Evolutionary conservation across 2,113 vertebrate species (phyloP).

Genomic region (Rissa tridactyla): DNA sequence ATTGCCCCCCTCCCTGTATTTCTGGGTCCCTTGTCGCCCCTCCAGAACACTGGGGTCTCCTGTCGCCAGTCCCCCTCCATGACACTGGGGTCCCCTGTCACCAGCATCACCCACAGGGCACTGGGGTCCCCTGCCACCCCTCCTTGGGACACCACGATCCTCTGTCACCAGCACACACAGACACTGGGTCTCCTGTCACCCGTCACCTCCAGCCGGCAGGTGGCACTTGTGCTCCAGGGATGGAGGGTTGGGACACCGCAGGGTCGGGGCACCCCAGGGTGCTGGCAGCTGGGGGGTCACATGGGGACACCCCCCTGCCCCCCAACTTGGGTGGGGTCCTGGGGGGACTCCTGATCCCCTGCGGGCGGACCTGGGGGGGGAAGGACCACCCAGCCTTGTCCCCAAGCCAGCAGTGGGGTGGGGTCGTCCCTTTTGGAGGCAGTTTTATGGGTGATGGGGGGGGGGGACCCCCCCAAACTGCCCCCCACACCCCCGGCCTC

Average conservation of each 20-base stretch:
- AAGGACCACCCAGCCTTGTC: neutral
- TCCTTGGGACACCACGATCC: neutral
- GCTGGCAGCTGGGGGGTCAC: neutral
- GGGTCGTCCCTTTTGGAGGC: neutral
- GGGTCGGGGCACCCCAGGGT: neutral
- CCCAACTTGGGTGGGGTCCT: neutral
- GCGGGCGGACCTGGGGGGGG: neutral
- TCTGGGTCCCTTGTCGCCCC: neutral
- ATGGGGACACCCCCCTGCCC: neutral
- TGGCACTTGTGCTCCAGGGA: neutral
- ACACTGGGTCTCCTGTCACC: neutral
- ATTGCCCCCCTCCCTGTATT: too few relatives aligned
- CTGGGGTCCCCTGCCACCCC: neutral
- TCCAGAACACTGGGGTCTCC: neutral
- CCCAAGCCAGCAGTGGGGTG: neutral
- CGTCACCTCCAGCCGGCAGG: neutral
- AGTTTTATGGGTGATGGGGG: neutral
- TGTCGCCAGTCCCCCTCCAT: neutral
- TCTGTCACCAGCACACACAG: neutral
- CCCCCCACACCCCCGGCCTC: too few relatives aligned
- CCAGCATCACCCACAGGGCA: neutral
- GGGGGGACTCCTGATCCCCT: neutral
- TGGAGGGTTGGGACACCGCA: neutral
- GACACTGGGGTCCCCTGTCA: neutral
- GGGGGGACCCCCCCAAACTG: neutral